Conservation (phyloP, 92 coral and sea anemone genomes). For the Isaurus tuberculatus region DNA sequence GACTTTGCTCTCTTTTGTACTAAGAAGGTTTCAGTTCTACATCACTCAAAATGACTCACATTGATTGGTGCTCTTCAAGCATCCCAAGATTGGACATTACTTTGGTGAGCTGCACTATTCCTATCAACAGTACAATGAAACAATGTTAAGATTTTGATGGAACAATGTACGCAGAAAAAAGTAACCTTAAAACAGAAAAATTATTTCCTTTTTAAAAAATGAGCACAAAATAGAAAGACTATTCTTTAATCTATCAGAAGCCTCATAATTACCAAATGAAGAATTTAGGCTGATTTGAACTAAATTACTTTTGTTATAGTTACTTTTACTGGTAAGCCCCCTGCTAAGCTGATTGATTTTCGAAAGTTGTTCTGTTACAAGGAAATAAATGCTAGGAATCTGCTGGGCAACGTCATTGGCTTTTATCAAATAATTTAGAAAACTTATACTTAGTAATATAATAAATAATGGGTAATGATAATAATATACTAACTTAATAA, state of each 20-base stretch:
- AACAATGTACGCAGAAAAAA: too few species aligned
- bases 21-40: neutral
- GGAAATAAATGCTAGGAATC: too few species aligned
- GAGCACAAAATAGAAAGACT: neutral
- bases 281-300: neutral
- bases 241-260: too few species aligned
- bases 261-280: neutral
- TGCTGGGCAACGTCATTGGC: too few species aligned
- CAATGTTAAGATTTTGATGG: neutral
- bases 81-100: slow-evolving; percentile 97
- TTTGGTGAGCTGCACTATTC: slow-evolving; percentile 86
- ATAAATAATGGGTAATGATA: too few species aligned
- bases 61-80: slow-evolving; percentile 92
- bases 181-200: neutral
- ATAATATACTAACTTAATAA: too few species aligned
- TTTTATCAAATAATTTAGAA: too few species aligned
- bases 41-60: slow-evolving; percentile 65
- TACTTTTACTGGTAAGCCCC: too few species aligned
- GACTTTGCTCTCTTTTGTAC: neutral
- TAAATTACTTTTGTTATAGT: neutral
- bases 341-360: too few species aligned
- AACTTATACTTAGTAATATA: too few species aligned
- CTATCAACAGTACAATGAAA: slow-evolving; percentile 43
- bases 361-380: too few species aligned
- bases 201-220: too few species aligned